Percentiles rank a stretch among this genome's conserved stretches.
Evolutionary conservation across 2,888 invertebrate genomes (phyloP).

Genomic region (Drosophila lutescens): DNA sequence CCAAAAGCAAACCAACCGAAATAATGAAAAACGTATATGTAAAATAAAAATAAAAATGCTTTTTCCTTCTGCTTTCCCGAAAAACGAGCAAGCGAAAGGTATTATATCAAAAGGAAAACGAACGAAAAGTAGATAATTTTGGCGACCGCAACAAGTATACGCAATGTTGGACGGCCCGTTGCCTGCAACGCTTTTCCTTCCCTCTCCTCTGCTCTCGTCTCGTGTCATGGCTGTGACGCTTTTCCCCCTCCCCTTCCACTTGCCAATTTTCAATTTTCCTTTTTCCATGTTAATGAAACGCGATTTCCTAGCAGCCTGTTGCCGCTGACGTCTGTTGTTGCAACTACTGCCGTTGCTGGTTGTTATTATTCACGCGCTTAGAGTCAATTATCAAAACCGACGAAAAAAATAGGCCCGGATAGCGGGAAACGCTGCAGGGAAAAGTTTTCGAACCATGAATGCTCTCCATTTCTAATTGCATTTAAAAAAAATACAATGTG

Average conservation of each 20-base stretch:
- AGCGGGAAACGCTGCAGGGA: constrained; percentile 13
- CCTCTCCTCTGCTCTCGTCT: constrained; percentile 1
- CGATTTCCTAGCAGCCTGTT: constrained; percentile 70
- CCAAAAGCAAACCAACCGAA: constrained; percentile 23
- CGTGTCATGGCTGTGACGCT: constrained; percentile 33
- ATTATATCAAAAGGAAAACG: constrained; percentile 37
- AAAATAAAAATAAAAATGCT: constrained; percentile 11
- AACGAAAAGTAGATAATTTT: constrained; percentile 53
- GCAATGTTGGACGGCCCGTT: constrained; percentile 56
- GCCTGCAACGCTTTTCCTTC: constrained; percentile 29
- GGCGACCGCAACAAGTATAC: constrained; percentile 59
- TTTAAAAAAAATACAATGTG: too few species aligned
- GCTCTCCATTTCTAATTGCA: background rate
- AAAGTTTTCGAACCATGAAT: constrained; percentile 11
- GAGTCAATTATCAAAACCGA: constrained; percentile 73
- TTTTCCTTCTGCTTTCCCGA: constrained; percentile 68
- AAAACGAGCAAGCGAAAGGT: constrained; percentile 41
- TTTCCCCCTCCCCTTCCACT: constrained; percentile 49
- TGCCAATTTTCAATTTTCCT: constrained; percentile 61
- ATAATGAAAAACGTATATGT: constrained; percentile 14
- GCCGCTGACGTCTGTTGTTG: constrained; percentile 34
- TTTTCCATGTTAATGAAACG: constrained; percentile 74
- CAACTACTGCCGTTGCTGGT: constrained; percentile 49
- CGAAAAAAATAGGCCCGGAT: constrained; percentile 28
- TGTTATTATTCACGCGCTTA: constrained; percentile 80